phyloP scores from a whole-genome alignment of 2,113 vertebrate genomes.

The Alexandromys fortis region DNA sequence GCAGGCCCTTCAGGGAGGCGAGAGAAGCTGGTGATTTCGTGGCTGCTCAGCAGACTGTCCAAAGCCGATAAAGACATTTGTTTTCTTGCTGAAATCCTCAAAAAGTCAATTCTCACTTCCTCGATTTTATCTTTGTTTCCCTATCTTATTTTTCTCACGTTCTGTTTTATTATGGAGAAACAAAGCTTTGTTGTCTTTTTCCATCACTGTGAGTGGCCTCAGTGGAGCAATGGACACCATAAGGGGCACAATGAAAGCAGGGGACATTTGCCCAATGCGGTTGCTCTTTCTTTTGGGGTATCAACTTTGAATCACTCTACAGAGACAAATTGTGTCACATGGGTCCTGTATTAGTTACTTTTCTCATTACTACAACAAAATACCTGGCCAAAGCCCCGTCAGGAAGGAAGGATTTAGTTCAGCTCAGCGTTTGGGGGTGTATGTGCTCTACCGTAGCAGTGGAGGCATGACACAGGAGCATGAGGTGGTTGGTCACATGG shows the following conservation, averaged over 20 bases:
- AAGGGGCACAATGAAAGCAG: not conserved
- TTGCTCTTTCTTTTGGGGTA: not conserved
- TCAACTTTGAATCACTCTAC: not conserved
- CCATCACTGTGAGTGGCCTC: not conserved
- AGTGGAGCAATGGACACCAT: not conserved
- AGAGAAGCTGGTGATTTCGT: slow-evolving; percentile 85
- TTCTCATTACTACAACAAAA: not conserved
- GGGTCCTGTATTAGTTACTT: not conserved
- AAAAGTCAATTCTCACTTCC: slow-evolving; percentile 78
- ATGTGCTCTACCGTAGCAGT: not conserved
- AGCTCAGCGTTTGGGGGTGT: not conserved
- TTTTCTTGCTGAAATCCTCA: slow-evolving; percentile 81
- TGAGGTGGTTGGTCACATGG: not conserved
- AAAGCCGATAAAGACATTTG: slow-evolving; percentile 86
- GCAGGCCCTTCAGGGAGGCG: slow-evolving; percentile 84
- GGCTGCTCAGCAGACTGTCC: slow-evolving; percentile 88
- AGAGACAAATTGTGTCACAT: not conserved
- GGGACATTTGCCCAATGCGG: not conserved
- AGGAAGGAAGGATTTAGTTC: not conserved
- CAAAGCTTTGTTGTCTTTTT: slow-evolving; percentile 71
- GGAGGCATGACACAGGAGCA: not conserved
- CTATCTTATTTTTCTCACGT: not conserved
- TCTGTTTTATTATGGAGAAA: slow-evolving; percentile 80
- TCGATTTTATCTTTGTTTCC: slow-evolving; percentile 56
- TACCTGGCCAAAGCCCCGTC: not conserved